Evolutionary conservation across 2,113 vertebrate genomes (phyloP).

Genomic region (Odobenus rosmarus): DNA sequence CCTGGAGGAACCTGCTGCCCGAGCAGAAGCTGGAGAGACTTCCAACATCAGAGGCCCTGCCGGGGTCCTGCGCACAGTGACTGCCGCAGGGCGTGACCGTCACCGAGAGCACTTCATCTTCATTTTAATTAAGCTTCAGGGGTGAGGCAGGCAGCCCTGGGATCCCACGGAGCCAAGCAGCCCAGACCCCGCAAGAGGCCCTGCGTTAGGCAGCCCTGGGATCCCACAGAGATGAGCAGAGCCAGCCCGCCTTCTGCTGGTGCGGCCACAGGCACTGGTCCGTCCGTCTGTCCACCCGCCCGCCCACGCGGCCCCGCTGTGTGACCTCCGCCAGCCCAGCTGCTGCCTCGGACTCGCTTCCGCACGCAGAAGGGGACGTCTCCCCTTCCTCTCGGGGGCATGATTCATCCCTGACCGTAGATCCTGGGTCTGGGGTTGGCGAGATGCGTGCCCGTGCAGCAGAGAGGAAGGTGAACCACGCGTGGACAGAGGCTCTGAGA

Average conservation of each 20-base stretch:
- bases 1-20: conserved; percentile 71
- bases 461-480: not conserved
- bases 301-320: too few species aligned
- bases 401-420: not conserved
- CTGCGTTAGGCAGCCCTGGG: not conserved
- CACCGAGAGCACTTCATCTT: conserved; percentile 76
- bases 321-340: not conserved
- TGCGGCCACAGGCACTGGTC: too few species aligned
- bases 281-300: too few species aligned
- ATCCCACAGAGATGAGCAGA: not conserved
- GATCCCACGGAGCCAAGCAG: not conserved
- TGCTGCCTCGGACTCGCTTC: not conserved
- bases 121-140: conserved; percentile 74
- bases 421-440: not conserved
- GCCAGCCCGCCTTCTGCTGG: accelerated
- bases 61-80: conserved; percentile 48
- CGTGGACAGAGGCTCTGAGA: accelerated
- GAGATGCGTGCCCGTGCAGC: not conserved
- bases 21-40: conserved; percentile 63
- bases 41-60: conserved; percentile 51
- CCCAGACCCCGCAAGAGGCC: not conserved
- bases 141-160: conserved; percentile 14
- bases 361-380: not conserved
- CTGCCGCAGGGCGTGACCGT: conserved; percentile 27
- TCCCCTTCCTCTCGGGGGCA: not conserved